phyloP scores from a whole-genome alignment of 2,113 vertebrate genomes.

The Sterrhoptilus dennistouni region DNA sequence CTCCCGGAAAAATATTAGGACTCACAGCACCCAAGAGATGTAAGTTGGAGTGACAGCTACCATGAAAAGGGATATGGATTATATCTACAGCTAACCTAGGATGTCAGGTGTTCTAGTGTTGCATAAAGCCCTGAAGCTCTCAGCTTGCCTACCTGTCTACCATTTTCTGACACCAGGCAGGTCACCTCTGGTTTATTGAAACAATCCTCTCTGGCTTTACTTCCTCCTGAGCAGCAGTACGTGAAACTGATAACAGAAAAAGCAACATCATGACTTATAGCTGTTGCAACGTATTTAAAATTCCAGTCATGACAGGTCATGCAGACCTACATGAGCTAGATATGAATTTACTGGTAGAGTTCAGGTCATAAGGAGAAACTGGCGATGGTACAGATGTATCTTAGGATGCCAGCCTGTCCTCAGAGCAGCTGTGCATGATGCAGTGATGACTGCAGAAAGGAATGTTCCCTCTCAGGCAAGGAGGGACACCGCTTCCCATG shows the following conservation, averaged over 20 bases:
- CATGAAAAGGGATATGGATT: not conserved
- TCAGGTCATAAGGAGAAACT: not conserved
- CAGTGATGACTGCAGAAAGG: not conserved
- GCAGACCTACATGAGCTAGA: not conserved
- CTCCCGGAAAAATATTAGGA: not conserved
- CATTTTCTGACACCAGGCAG: not conserved
- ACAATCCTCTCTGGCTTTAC: not conserved
- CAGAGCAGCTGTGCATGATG: not conserved
- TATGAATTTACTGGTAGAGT: not conserved
- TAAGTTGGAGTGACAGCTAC: not conserved
- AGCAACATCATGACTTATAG: not conserved
- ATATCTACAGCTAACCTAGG: not conserved
- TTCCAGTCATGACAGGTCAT: not conserved
- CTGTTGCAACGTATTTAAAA: not conserved
- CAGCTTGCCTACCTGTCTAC: not conserved
- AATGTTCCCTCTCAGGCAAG: not conserved
- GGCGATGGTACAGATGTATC: no score
- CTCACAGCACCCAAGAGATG: not conserved
- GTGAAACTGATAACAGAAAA: not conserved
- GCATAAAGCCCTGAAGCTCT: not conserved
- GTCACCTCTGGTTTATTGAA: not conserved
- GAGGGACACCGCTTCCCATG: not conserved
- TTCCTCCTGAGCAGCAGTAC: not conserved
- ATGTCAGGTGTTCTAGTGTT: not conserved
- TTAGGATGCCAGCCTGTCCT: not conserved